phyloP scores from a whole-genome alignment of 2,888 invertebrate genomes.

The Pseudolycoriella hygida region DNA sequence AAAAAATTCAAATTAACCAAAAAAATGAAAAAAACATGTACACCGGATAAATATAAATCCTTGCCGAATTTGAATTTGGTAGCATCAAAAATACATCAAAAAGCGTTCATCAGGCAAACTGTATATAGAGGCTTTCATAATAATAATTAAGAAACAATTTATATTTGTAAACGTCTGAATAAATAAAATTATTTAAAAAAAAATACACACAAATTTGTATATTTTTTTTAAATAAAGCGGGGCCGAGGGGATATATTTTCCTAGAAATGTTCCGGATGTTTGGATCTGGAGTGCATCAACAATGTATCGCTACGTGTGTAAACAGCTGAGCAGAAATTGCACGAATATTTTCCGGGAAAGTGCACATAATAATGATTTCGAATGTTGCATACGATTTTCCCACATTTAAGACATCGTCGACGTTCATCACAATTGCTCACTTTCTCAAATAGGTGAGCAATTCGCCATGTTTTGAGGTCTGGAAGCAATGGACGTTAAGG shows the following conservation, averaged over 20 bases:
- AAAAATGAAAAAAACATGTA: too few relatives aligned
- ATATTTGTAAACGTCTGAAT: conserved; percentile 6
- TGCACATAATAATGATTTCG: conserved; percentile 43
- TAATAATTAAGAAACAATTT: conserved; percentile 3
- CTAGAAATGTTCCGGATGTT: conserved; percentile 26
- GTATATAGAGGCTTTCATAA: conserved; percentile 11
- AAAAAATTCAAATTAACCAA: conserved; percentile 1
- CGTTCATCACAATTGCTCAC: conserved; percentile 38
- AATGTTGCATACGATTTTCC: conserved; percentile 41
- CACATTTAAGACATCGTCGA: conserved; percentile 38
- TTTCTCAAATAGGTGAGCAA: conserved; percentile 40
- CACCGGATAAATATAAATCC: conserved; percentile 1
- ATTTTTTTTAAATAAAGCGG: conserved; percentile 3
- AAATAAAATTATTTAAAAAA: conserved; percentile 8
- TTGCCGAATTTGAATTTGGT: background rate
- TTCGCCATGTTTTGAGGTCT: conserved; percentile 37
- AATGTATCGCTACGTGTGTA: conserved; percentile 40
- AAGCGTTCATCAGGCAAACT: conserved; percentile 7
- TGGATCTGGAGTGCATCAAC: conserved; percentile 37
- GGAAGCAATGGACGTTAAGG: conserved; percentile 22
- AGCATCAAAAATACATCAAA: conserved; percentile 5
- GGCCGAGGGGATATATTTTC: conserved; percentile 7
- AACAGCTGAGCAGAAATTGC: conserved; percentile 37
- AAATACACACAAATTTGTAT: conserved; percentile 9
- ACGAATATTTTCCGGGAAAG: conserved; percentile 39